phyloP scores from a whole-genome alignment of 2,113 vertebrate genomes.

The Grantiella picta region DNA sequence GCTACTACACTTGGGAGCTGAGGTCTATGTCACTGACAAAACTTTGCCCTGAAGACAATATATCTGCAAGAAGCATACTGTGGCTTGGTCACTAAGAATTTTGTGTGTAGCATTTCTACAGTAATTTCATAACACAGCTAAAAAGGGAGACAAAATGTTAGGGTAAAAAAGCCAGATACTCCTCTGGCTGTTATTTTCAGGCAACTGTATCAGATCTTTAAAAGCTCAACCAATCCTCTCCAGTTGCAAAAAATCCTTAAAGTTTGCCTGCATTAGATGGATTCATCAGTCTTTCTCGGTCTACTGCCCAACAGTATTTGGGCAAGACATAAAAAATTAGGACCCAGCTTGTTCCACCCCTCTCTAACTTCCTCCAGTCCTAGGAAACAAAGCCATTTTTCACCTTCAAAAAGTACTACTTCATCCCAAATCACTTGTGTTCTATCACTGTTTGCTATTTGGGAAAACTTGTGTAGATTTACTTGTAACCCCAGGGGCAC shows the following conservation, averaged over 20 bases:
- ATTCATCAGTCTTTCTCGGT: background rate
- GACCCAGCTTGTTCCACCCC: background rate
- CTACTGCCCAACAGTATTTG: background rate
- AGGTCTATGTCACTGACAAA: background rate
- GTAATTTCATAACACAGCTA: background rate
- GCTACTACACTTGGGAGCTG: background rate
- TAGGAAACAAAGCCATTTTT: background rate
- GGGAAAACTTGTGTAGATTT: background rate
- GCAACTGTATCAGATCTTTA: background rate
- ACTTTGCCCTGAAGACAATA: background rate
- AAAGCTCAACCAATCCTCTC: background rate
- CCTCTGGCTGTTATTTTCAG: background rate
- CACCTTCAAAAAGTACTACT: background rate
- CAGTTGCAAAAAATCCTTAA: background rate
- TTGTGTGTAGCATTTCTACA: background rate
- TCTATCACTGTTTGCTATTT: background rate
- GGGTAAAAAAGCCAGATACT: background rate
- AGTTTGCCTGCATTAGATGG: background rate
- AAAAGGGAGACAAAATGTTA: background rate
- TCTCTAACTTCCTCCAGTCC: background rate
- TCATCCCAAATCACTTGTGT: fast-evolving
- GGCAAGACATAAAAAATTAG: background rate
- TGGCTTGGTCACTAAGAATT: background rate
- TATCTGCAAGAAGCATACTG: background rate
- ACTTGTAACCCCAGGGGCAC: background rate